Evolutionary conservation across 2,113 vertebrate species (phyloP).

Genomic region (Aegithalos caudatus): DNA sequence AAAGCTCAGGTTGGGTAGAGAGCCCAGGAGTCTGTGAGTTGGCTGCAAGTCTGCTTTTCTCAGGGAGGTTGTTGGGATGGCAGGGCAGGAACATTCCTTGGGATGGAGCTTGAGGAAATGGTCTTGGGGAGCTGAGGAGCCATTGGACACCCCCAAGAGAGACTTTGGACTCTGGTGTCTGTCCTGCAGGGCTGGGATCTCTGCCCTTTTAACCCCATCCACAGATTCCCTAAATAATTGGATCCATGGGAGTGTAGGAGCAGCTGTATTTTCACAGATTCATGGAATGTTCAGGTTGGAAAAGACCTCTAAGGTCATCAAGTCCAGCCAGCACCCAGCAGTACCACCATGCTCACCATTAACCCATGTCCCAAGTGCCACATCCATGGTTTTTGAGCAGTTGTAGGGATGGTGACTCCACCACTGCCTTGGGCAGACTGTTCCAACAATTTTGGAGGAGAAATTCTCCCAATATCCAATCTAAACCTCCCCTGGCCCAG

Average conservation of each 20-base stretch:
- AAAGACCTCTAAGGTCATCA: accelerated
- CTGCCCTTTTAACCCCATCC: neutral
- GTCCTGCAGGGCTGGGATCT: neutral
- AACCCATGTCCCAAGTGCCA: accelerated
- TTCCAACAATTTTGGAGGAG: neutral
- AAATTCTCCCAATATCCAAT: neutral
- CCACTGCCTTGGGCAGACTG: neutral
- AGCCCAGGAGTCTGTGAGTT: constrained; percentile 14
- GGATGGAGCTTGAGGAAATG: neutral
- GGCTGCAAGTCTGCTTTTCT: constrained; percentile 42
- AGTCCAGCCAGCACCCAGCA: neutral
- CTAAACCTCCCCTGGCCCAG: accelerated
- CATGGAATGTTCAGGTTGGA: neutral
- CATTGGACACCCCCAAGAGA: neutral
- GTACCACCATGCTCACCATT: too few species aligned
- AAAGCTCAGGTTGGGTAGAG: constrained; percentile 37
- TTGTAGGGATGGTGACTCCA: neutral
- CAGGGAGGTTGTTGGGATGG: constrained; percentile 42
- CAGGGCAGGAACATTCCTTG: constrained; percentile 14
- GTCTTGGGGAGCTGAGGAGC: neutral
- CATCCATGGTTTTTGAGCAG: accelerated
- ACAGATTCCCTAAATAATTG: neutral
- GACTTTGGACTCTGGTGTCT: accelerated
- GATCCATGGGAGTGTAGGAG: accelerated
- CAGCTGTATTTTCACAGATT: neutral